phyloP scores from a whole-genome alignment of 2,888 invertebrate species.

The Seira musarum region DNA sequence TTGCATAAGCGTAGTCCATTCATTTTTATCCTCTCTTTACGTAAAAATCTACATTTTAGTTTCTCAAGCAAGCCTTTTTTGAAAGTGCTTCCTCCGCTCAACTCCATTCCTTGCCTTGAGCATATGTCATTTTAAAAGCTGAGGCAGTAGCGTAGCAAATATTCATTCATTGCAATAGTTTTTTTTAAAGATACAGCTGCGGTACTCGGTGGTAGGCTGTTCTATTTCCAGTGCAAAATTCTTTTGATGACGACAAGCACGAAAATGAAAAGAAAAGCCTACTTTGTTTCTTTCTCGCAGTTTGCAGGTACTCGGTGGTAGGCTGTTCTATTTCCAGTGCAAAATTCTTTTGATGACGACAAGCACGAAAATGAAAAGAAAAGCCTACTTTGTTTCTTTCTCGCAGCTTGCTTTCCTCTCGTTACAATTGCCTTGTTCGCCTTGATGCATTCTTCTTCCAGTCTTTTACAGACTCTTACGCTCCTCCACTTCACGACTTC shows the following conservation, averaged over 20 bases:
- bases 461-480: too few relatives aligned
- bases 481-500: background rate
- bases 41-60: background rate
- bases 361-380: background rate
- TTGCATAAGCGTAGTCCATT: background rate
- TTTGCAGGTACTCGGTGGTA: too few relatives aligned
- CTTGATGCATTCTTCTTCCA: background rate
- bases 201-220: background rate
- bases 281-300: background rate
- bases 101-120: background rate
- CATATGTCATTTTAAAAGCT: background rate
- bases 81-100: background rate
- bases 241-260: constrained; percentile 31
- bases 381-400: background rate
- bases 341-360: constrained; percentile 35
- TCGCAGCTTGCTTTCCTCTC: background rate
- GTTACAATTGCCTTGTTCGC: background rate
- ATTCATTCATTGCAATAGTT: background rate
- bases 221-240: constrained; percentile 3
- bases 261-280: background rate
- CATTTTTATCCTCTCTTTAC: background rate
- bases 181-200: background rate
- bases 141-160: background rate
- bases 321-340: background rate
- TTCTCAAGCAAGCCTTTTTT: background rate